These are phyloP conservation scores for Standfussiana lucernea DNA, from an alignment of 2,888 invertebrate genomes.

Conservation along the genomic window DNA sequence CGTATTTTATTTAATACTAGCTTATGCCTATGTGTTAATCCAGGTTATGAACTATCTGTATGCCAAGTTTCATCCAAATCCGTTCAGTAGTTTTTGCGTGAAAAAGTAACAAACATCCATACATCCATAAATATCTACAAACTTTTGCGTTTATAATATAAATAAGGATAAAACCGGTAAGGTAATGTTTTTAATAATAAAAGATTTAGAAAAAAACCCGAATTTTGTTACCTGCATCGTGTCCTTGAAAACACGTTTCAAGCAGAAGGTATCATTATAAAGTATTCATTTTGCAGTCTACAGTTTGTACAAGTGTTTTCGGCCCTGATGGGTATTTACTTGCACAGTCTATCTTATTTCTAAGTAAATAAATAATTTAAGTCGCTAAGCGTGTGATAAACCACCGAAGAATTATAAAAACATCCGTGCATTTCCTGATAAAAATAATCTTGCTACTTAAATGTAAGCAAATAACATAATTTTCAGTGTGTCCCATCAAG, in stretches of 20 bases:
- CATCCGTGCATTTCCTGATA: neutral
- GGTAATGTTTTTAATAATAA: too few species aligned
- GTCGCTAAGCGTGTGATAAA: neutral
- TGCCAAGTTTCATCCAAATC: too few species aligned
- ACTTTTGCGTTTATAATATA: too few species aligned
- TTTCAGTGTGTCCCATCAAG: neutral
- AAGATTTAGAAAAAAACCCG: too few species aligned
- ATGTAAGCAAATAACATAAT: neutral
- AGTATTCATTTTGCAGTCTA: neutral
- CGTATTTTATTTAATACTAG: too few species aligned
- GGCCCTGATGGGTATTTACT: neutral
- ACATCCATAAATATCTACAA: too few species aligned
- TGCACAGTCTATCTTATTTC: neutral
- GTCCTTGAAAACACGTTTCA: constrained; percentile 34
- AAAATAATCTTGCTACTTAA: neutral
- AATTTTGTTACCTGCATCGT: constrained; percentile 8
- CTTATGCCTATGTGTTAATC: too few species aligned
- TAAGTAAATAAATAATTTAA: neutral
- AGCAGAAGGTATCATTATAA: neutral
- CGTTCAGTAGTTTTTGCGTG: too few species aligned
- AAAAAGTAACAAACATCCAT: too few species aligned
- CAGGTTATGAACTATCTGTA: too few species aligned
- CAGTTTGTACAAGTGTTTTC: neutral
- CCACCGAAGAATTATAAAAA: neutral
- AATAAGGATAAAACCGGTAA: too few species aligned